Base-by-base conservation (phyloP, 2,113 vertebrate genomes). In the Aplodontia rufa region DNA sequence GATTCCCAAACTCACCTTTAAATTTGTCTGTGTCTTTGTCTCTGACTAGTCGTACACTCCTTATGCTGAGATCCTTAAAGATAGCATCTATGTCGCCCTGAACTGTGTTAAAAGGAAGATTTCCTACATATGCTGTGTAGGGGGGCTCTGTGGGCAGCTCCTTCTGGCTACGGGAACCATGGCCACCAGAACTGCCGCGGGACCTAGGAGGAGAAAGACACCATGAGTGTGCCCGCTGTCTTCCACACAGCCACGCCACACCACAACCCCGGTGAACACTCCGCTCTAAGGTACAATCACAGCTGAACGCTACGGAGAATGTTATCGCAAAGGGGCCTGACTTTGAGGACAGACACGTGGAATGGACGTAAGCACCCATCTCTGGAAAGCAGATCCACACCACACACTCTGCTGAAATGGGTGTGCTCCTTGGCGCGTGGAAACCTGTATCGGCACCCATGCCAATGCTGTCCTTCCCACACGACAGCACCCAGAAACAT, bases 11-110 rank as follows among this genome's bases (percentile, higher is more conserved):
- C 98, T 97, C 93, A 99, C 99, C 99, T 99, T 99, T 99, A 98
- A 99, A 99, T 98, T 99, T 99, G 98, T 99, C 99, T 94, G 99
- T 99, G 96, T 99, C 99, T 99, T 99, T 99, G 99, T 99, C 99
- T 98, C 99, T 97, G 98, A 99, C 99, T 98, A 99, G 98, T 97
- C 99, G 99, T 74, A 99, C 99, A 0, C 99, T 99, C 98, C 99
- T 98, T 95, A 99, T 98, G 75, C 97, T 99, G 98, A 99, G 99
- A 96, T 99, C 99, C 98, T 99, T 99, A 98, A 99, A 99, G 98
- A 99, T 99, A 93, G 98, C 98, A 96, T 99, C 99, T 97, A 99
- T 99, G 98, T 99, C 99, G 78, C 99, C 99, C 97, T 99, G 99
- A 90, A 99, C 99, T 22, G 99, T 99, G 97, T 99, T 99, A 98